A percentile compares a stretch with the other conserved stretches of the same genome.
These are phyloP conservation scores for Hoplias malabaricus DNA, from an alignment of 2,113 vertebrate species.

Conservation along the genomic window DNA sequence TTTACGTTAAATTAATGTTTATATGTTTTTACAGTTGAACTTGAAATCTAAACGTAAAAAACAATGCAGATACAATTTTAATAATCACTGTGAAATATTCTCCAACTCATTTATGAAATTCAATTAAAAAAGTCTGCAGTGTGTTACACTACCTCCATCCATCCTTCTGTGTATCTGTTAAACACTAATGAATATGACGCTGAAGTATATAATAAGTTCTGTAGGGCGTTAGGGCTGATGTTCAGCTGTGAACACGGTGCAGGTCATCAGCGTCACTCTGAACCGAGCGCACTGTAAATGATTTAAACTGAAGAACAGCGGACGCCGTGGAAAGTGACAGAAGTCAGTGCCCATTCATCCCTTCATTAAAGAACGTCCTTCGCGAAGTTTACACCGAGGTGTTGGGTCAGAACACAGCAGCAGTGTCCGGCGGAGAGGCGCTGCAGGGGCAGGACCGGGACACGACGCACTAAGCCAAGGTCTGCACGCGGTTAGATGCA, in stretches of 20 bases:
- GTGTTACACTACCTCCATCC: too few species aligned
- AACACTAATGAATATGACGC: background rate
- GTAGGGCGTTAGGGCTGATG: background rate
- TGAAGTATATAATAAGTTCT: too few species aligned
- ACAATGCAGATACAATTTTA: too few species aligned
- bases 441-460: background rate
- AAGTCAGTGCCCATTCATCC: constrained; percentile 72
- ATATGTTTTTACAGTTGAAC: too few species aligned
- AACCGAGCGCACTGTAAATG: constrained; percentile 84
- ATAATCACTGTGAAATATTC: too few species aligned
- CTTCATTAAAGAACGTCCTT: background rate
- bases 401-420: background rate
- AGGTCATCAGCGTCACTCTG: constrained; percentile 92
- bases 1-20: too few species aligned
- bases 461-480: constrained; percentile 11
- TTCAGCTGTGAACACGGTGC: constrained; percentile 86
- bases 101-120: too few species aligned
- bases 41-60: too few species aligned
- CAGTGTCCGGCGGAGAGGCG: background rate
- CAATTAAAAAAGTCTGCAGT: too few species aligned
- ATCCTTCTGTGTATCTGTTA: too few species aligned
- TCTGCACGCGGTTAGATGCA: background rate
- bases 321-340: constrained; percentile 69
- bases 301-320: constrained; percentile 87
- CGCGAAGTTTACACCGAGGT: background rate